A percentile compares a stretch with the other conserved stretches of the same genome.
These are phyloP conservation scores for Prosapia bicincta DNA, from an alignment of 2,888 invertebrate species.

Conservation along the genomic window DNA sequence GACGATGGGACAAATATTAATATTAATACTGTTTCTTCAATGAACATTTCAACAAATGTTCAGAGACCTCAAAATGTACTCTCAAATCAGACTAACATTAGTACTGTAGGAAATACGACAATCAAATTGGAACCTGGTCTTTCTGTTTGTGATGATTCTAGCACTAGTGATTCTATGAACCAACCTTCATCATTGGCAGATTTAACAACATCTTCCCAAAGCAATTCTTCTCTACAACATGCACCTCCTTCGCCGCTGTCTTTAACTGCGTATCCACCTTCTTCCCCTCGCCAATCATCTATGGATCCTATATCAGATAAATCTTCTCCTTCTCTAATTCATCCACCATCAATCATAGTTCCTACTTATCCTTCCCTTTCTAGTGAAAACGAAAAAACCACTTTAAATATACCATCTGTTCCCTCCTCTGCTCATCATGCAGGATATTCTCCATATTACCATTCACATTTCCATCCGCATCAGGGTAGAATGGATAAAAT, in stretches of 20 bases:
- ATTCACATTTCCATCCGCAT: constrained; percentile 37
- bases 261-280: constrained; percentile 33
- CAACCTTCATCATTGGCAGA: constrained; percentile 17
- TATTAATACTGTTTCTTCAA: constrained; percentile 1
- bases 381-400: constrained; percentile 34
- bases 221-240: constrained; percentile 10
- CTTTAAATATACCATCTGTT: constrained; percentile 36
- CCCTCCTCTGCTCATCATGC: constrained; percentile 32
- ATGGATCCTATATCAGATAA: constrained; percentile 26
- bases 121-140: constrained; percentile 34
- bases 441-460: constrained; percentile 36
- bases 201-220: constrained; percentile 18
- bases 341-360: constrained; percentile 32
- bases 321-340: constrained; percentile 5
- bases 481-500: constrained; percentile 35
- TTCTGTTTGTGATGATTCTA: constrained; percentile 29
- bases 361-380: constrained; percentile 36
- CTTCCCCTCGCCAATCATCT: constrained; percentile 27
- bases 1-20: constrained; percentile 35
- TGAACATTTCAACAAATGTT: not conserved
- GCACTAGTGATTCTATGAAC: not conserved
- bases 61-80: constrained; percentile 5
- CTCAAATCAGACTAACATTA: constrained; percentile 1
- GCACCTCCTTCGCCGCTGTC: constrained; percentile 32
- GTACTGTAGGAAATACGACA: constrained; percentile 7